These are phyloP conservation scores for Epistrophe grossulariae DNA, from an alignment of 2,888 invertebrate genomes.

Conservation along the genomic window DNA sequence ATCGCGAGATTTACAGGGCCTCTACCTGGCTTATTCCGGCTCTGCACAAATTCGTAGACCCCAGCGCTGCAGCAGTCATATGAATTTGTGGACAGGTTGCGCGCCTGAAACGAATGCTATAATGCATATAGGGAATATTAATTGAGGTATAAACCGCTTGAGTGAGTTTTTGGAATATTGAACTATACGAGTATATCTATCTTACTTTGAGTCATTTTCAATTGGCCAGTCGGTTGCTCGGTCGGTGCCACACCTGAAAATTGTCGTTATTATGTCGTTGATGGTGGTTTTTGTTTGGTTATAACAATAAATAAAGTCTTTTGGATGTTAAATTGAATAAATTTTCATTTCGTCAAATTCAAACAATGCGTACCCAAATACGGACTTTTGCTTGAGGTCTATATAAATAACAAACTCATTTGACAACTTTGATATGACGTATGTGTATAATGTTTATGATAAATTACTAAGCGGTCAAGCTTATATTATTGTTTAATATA, in stretches of 20 bases:
- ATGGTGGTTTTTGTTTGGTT: constrained; percentile 2
- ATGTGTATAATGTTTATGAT: neutral
- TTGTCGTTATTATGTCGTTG: constrained; percentile 6
- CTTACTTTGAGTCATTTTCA: constrained; percentile 28
- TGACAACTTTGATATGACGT: neutral
- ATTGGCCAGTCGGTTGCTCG: too few relatives aligned
- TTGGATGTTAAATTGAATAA: constrained; percentile 9
- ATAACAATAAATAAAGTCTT: neutral
- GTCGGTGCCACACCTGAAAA: constrained; percentile 23
- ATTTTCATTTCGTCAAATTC: constrained; percentile 6
- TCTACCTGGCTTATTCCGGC: neutral
- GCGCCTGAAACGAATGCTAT: constrained; percentile 20
- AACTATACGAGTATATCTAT: neutral
- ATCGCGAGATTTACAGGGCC: neutral
- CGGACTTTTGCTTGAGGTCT: neutral
- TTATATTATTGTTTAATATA: neutral
- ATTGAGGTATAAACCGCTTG: constrained; percentile 36
- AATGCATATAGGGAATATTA: constrained; percentile 48
- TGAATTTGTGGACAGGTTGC: constrained; percentile 43
- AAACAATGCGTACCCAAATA: constrained; percentile 11
- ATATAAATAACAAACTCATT: neutral
- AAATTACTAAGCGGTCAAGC: neutral
- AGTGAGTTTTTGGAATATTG: constrained; percentile 30
- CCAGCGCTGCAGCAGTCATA: constrained; percentile 26
- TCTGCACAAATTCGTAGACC: neutral